Evolutionary conservation across 2,888 invertebrate genomes (phyloP).

Genomic region (Acleris emargana): DNA sequence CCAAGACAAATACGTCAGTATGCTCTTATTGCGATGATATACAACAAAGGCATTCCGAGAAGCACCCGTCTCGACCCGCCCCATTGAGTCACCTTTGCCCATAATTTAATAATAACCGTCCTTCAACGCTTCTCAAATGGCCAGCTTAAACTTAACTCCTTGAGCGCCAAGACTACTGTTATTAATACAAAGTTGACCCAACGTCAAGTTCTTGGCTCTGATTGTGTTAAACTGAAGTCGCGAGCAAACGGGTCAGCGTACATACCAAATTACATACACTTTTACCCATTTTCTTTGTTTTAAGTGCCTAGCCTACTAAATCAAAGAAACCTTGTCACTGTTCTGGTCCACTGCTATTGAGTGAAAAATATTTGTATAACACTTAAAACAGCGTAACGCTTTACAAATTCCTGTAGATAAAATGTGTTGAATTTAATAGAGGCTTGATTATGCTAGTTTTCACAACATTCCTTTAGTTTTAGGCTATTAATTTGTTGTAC

Average conservation of each 20-base stretch:
- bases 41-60: conserved; percentile 79
- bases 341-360: too few relatives aligned
- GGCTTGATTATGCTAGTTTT: conserved; percentile 14
- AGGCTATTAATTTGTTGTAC: conserved; percentile 17
- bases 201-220: too few relatives aligned
- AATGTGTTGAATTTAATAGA: conserved; percentile 16
- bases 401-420: not conserved
- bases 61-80: conserved; percentile 67
- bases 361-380: too few relatives aligned
- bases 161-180: too few relatives aligned
- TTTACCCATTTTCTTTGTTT: too few relatives aligned
- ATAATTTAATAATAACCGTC: conserved; percentile 72
- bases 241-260: too few relatives aligned
- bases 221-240: too few relatives aligned
- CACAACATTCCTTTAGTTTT: conserved; percentile 25
- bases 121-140: conserved; percentile 19
- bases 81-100: conserved; percentile 76
- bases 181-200: too few relatives aligned
- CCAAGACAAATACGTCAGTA: conserved; percentile 40
- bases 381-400: too few relatives aligned
- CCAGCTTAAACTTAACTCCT: conserved; percentile 5
- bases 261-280: too few relatives aligned
- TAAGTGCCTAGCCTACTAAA: too few relatives aligned
- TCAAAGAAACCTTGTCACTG: too few relatives aligned
- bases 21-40: conserved; percentile 76